Evolutionary conservation across 2,888 invertebrate species (phyloP), one percentile per base, ranked within the genome.

Genomic region (Deilephila elpenor): DNA sequence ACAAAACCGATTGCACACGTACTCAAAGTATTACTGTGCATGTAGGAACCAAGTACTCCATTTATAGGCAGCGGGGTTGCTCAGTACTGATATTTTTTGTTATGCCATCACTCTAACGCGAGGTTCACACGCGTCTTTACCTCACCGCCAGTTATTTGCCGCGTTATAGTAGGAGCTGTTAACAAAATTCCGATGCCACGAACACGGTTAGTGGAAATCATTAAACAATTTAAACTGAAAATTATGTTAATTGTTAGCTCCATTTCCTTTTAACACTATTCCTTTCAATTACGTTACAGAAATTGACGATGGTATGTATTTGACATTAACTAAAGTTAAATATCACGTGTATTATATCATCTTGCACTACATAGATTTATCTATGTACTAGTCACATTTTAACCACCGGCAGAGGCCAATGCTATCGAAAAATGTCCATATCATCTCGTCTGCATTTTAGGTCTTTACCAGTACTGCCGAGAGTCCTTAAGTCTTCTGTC

Each of bases 1-100:
- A 84, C 79, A 82, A 88, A 87, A 81, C 84, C 86, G 82, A 85
- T 88, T 87, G 86, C 87, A 80, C 88, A 81, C 81, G 81, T 88
- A 83, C 83, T 83, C 86, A 81, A 87, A 86, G 77, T 85, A 85
- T 81, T 88, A 93, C 92, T 94, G 92, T 87, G 84, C 80, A 82
- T 88, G 89, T 90, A 89, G 84, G 90, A 92, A 84, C 86, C 77
- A 82, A 88, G 88, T 92, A 89, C 88, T 89, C 92, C 87, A 93
- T 93, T 93, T 94, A 94, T 94, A 94, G 81, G 81, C 83, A 84
- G 86, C 85, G 87, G 90, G 91, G 89, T 90, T 89, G 84, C 90
- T 89, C 81, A 86, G 85, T 85, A 78, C 86, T 83, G 83, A 89
- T 89, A 88, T 90, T 93, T 93, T 93, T 94, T 93, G 90, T 89